Evolutionary conservation across 30 jellyfish, hydroid and myxozoan species (phyloP).

Genomic region (Aurelia aurita): DNA sequence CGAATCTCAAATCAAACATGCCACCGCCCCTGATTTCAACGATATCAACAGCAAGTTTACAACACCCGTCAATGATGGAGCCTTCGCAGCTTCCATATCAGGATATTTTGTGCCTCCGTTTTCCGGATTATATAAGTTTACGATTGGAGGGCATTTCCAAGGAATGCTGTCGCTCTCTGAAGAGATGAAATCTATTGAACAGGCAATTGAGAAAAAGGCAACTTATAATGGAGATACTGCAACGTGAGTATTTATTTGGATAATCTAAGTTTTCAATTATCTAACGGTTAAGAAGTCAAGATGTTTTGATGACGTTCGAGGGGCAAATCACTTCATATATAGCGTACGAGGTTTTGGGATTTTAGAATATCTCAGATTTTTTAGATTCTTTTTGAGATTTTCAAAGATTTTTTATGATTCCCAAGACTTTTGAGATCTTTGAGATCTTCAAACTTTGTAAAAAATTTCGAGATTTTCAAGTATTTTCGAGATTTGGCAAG

Average conservation of each 20-base stretch:
- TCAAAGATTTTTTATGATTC: too few species aligned
- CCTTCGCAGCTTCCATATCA: conserved; percentile 80
- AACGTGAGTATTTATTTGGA: conserved; percentile 30
- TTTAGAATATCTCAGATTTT: too few species aligned
- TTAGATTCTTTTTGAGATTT: too few species aligned
- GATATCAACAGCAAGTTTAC: conserved; percentile 11
- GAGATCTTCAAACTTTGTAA: too few species aligned
- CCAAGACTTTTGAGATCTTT: too few species aligned
- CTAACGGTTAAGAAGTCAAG: too few species aligned
- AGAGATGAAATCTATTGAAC: conserved; percentile 55
- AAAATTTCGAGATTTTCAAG: too few species aligned
- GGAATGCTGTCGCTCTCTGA: conserved; percentile 67
- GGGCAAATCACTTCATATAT: too few species aligned
- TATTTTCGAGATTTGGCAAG: too few species aligned
- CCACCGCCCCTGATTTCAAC: conserved; percentile 69
- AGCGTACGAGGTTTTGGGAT: too few species aligned
- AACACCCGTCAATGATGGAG: conserved; percentile 59
- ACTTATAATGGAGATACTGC: conserved; percentile 53
- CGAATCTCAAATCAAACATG: conserved; percentile 14
- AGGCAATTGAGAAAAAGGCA: conserved; percentile 49
- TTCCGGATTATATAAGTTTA: conserved; percentile 63
- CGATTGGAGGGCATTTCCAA: conserved; percentile 64
- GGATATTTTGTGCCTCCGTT: conserved; percentile 94
- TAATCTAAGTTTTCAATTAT: too few species aligned
- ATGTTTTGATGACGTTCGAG: too few species aligned